phyloP scores from a whole-genome alignment of 2,113 vertebrate genomes.

The Corythaeola cristata region DNA sequence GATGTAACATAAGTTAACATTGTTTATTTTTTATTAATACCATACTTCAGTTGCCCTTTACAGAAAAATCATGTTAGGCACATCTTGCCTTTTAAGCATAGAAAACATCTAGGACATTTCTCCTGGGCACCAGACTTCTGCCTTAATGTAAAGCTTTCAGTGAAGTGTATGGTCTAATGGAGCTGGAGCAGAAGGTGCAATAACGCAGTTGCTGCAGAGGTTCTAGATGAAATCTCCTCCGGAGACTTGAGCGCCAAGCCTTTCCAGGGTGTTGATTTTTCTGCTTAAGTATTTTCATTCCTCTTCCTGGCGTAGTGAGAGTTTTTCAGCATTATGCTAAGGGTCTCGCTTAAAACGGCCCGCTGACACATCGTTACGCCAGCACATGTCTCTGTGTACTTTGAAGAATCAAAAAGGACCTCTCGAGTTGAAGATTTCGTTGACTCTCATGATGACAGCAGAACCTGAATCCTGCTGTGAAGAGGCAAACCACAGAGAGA shows the following conservation, averaged over 20 bases:
- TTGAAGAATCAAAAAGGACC: conserved; percentile 12
- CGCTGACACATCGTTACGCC: background rate
- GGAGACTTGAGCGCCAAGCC: background rate
- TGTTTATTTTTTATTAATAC: conserved; percentile 71
- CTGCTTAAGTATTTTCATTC: conserved; percentile 1
- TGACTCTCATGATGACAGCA: conserved; percentile 24
- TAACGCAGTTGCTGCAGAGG: background rate
- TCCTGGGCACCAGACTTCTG: conserved; percentile 29
- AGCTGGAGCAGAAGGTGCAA: background rate
- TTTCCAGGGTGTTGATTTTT: background rate
- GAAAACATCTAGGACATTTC: conserved; percentile 51
- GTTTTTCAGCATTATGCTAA: background rate
- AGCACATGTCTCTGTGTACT: background rate
- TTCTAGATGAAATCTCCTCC: background rate
- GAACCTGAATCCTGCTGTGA: conserved; percentile 10
- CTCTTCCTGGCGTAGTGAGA: background rate
- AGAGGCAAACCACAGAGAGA: background rate
- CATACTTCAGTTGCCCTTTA: conserved; percentile 51
- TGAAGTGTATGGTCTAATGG: background rate
- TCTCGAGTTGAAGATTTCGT: conserved; percentile 6
- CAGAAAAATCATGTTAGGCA: conserved; percentile 39
- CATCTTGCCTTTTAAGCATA: conserved; percentile 36
- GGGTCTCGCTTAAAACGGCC: background rate
- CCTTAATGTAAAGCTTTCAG: conserved; percentile 46
- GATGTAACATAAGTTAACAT: conserved; percentile 64